Evolutionary conservation across 1,140 invertebrate species (phyloP).

Genomic region (Trachelipus rathkii): DNA sequence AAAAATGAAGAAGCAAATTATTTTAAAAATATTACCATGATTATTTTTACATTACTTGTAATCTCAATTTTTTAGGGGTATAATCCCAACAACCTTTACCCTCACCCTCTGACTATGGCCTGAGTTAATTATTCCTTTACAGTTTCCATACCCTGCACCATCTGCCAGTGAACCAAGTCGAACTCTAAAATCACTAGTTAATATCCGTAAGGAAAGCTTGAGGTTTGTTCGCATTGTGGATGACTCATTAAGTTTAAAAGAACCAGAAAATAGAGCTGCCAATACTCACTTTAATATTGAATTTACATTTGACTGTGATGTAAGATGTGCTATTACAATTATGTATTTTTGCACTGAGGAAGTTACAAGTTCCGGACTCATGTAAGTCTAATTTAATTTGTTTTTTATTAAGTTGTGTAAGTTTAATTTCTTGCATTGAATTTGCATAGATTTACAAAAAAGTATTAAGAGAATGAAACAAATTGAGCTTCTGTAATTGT

Average conservation of each 20-base stretch:
- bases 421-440: too few relatives aligned
- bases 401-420: too few relatives aligned
- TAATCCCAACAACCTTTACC: too few relatives aligned
- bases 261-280: constrained; percentile 55
- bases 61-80: too few relatives aligned
- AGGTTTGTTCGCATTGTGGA: constrained; percentile 67
- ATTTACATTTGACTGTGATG: constrained; percentile 95
- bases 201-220: constrained; percentile 94
- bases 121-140: constrained; percentile 47
- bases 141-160: constrained; percentile 97
- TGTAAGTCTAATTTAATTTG: constrained; percentile 55
- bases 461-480: too few relatives aligned
- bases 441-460: too few relatives aligned
- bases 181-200: constrained; percentile 90
- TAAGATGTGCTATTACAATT: constrained; percentile 85
- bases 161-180: constrained; percentile 93
- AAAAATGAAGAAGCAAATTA: too few relatives aligned
- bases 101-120: too few relatives aligned
- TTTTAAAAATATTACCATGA: too few relatives aligned
- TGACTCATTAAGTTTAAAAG: constrained; percentile 43
- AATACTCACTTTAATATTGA: constrained; percentile 79
- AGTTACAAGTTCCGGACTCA: constrained; percentile 62
- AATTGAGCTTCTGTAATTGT: too few relatives aligned
- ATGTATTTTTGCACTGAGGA: constrained; percentile 95
- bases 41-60: too few relatives aligned